A percentile compares a stretch with the other conserved stretches of the same genome.
These are phyloP conservation scores for Lepidochrysops patricia DNA, from an alignment of 2,888 invertebrate genomes.

Conservation along the genomic window DNA sequence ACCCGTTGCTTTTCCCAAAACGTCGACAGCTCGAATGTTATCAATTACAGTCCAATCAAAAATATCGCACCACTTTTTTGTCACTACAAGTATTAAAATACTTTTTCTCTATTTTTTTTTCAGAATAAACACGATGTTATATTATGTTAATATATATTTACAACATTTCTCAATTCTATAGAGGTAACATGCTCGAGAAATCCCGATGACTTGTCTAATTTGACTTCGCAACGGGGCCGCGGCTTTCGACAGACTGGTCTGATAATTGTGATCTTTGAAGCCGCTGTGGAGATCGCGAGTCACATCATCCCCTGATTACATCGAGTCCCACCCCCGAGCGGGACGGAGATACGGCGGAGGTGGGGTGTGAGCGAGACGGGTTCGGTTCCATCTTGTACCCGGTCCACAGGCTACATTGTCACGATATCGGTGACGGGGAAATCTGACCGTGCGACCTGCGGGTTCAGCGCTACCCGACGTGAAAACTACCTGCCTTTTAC, in stretches of 20 bases:
- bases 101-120: neutral
- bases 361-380: constrained; percentile 45
- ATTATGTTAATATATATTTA: neutral
- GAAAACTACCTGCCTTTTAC: neutral
- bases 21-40: constrained; percentile 62
- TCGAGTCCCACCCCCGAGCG: constrained; percentile 66
- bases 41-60: constrained; percentile 24
- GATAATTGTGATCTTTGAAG: constrained; percentile 74
- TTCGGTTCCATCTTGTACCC: constrained; percentile 78
- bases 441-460: constrained; percentile 31
- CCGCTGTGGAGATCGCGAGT: constrained; percentile 70
- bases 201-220: constrained; percentile 42
- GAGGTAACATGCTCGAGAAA: constrained; percentile 16
- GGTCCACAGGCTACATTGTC: constrained; percentile 74
- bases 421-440: constrained; percentile 55
- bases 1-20: constrained; percentile 78
- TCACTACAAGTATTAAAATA: constrained; percentile 29
- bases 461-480: constrained; percentile 5
- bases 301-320: constrained; percentile 75
- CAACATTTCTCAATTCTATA: neutral
- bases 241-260: constrained; percentile 73
- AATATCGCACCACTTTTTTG: constrained; percentile 26
- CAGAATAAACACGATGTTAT: neutral
- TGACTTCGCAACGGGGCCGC: constrained; percentile 65
- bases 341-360: constrained; percentile 31